These are phyloP conservation scores for Acipenser oxyrinchus DNA, from an alignment of 2,797 vertebrate species.

Conservation along the genomic window DNA sequence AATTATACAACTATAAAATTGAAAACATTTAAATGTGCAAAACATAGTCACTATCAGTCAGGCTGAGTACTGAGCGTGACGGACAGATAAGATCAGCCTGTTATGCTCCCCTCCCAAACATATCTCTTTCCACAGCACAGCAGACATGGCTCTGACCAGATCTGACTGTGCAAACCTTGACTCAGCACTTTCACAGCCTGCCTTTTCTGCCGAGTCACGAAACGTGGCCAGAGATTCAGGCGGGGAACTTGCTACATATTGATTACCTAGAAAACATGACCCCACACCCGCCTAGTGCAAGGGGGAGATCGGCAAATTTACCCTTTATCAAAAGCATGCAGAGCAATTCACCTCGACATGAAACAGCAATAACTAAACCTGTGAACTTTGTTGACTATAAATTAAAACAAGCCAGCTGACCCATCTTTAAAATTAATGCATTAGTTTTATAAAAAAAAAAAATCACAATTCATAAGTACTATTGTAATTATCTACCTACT, in stretches of 20 bases:
- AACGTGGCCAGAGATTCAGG: not conserved
- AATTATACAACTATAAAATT: too few relatives aligned
- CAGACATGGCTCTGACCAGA: too few relatives aligned
- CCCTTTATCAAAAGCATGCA: constrained; percentile 8
- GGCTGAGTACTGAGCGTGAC: too few relatives aligned
- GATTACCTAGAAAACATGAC: constrained; percentile 10
- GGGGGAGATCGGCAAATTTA: constrained; percentile 29
- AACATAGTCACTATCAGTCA: too few relatives aligned
- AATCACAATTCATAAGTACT: too few relatives aligned
- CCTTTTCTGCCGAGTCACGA: constrained; percentile 42
- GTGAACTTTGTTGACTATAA: not conserved
- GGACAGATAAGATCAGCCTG: too few relatives aligned
- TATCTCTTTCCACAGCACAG: too few relatives aligned
- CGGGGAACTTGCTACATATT: constrained; percentile 4
- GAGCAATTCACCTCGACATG: constrained; percentile 17
- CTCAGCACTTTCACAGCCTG: constrained; percentile 35
- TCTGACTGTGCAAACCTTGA: constrained; percentile 46
- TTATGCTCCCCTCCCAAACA: too few relatives aligned
- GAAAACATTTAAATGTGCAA: too few relatives aligned
- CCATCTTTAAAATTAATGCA: not conserved
- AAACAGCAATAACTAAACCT: too few relatives aligned
- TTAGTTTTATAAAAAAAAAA: too few relatives aligned
- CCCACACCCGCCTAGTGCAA: constrained; percentile 12
- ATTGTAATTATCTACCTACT: too few relatives aligned
- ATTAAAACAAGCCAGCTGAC: constrained; percentile 1